Percentiles rank a stretch among this genome's conserved stretches.
Conservation (phyloP, 2,113 vertebrate genomes). For the Mystacornis crossleyi region DNA sequence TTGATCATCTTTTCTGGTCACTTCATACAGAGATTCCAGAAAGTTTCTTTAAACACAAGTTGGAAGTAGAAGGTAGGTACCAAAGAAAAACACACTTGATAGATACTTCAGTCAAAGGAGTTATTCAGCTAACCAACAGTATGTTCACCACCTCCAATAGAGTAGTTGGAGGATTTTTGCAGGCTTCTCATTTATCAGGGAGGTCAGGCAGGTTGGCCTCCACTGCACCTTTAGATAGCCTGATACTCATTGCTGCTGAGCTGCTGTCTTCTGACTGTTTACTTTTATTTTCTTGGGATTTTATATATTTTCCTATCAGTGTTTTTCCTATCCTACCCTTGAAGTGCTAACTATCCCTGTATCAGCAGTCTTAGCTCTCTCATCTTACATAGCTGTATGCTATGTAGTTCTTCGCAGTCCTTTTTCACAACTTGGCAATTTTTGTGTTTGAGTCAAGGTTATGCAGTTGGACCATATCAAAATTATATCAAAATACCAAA, state of each 20-base stretch:
- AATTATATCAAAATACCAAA: not conserved
- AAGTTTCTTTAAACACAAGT: not conserved
- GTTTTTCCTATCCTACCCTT: not conserved
- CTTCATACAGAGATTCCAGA: not conserved
- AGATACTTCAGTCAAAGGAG: not conserved
- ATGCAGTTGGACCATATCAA: not conserved
- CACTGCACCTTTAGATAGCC: not conserved
- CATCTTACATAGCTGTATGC: not conserved
- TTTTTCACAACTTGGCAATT: not conserved
- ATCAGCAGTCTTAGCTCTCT: not conserved
- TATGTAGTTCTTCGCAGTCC: not conserved
- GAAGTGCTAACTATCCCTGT: not conserved
- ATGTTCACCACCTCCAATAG: not conserved
- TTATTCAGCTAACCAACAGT: not conserved
- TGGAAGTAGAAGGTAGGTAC: not conserved
- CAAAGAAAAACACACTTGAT: not conserved
- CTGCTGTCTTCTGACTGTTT: not conserved
- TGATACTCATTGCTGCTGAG: not conserved
- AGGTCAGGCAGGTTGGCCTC: fast-evolving
- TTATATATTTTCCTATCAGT: not conserved
- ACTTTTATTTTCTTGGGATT: not conserved
- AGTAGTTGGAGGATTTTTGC: not conserved
- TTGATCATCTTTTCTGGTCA: not conserved
- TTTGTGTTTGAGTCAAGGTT: not conserved
- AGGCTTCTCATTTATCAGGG: not conserved